Conservation (phyloP, 2,797 vertebrate species). For the Cuculus canorus region DNA sequence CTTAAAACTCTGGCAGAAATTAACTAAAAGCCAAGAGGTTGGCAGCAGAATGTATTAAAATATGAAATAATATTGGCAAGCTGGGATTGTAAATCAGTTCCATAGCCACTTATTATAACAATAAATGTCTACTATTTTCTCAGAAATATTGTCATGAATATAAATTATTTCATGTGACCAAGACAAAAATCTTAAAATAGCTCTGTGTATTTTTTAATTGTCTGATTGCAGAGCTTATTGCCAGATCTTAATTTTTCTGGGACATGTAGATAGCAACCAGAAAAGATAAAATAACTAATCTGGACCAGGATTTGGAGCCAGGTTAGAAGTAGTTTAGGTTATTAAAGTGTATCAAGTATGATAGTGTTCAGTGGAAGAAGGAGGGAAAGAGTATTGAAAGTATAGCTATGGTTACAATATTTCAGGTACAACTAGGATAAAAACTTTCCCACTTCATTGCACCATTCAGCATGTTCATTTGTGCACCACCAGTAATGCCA, state of each 20-base stretch:
- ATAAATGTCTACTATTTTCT: neutral
- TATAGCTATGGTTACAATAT: neutral
- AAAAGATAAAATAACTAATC: neutral
- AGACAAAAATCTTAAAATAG: neutral
- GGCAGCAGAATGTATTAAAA: neutral
- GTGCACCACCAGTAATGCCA: neutral
- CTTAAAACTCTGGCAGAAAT: neutral
- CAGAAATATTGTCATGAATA: neutral
- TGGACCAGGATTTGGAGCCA: neutral
- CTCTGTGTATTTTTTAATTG: neutral
- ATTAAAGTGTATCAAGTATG: neutral
- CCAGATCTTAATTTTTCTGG: neutral
- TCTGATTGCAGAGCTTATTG: neutral
- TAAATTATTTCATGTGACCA: neutral
- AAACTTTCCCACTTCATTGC: fast-evolving
- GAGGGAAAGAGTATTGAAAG: neutral
- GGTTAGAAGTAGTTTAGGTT: neutral
- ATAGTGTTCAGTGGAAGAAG: neutral
- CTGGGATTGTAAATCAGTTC: neutral
- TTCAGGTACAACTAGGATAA: neutral
- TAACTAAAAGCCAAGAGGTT: neutral
- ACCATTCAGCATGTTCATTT: neutral
- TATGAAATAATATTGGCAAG: neutral
- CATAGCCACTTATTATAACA: neutral
- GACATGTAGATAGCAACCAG: neutral